Evolutionary conservation across 2,113 vertebrate species (phyloP).

Genomic region (Pelecanoides urinatrix): DNA sequence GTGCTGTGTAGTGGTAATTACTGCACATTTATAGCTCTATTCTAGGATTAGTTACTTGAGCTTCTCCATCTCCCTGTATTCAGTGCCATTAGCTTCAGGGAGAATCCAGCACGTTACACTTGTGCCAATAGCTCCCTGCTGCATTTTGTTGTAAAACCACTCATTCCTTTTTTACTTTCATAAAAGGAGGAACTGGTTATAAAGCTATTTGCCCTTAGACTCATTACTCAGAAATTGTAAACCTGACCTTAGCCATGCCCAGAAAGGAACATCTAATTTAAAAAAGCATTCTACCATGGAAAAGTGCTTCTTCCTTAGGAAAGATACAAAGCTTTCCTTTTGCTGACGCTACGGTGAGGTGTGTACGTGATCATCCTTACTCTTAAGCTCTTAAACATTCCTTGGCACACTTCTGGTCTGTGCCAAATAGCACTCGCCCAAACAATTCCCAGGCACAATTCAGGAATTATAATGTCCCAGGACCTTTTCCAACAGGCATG

Average conservation of each 20-base stretch:
- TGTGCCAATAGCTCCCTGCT: background rate
- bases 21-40: background rate
- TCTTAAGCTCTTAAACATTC: background rate
- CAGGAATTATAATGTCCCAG: background rate
- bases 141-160: background rate
- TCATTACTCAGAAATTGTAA: background rate
- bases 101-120: background rate
- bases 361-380: background rate
- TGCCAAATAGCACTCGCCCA: background rate
- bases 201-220: background rate
- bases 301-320: background rate
- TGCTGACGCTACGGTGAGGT: background rate
- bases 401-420: background rate
- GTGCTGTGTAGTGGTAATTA: background rate
- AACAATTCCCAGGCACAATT: constrained; percentile 18
- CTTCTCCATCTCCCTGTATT: background rate
- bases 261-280: background rate
- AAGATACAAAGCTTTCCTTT: background rate
- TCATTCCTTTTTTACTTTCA: background rate
- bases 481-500: background rate
- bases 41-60: constrained; percentile 27
- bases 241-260: background rate
- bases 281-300: background rate
- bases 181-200: background rate
- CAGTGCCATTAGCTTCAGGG: constrained; percentile 24